Base-by-base conservation (phyloP, 2,888 invertebrate species). In the Andricus curvator region DNA sequence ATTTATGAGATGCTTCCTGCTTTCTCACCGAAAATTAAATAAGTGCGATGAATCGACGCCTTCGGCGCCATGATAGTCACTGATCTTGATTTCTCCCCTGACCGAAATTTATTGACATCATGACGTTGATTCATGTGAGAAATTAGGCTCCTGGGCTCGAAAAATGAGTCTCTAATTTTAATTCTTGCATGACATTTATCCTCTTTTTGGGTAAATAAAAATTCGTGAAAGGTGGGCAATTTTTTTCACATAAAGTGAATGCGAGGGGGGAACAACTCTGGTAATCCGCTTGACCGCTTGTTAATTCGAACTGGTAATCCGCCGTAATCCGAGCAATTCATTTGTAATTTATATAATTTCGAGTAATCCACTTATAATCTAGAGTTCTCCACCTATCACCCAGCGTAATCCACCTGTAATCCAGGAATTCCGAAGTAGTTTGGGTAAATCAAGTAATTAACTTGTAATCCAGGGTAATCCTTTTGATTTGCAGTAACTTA, bases 1-100 rank as follows among this genome's bases (percentile, higher is more conserved):
- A 79, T 81, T 82, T 82, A 78, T 77, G 78, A 77, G 78, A 76
- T 77, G 48, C 78, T 78, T 79, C 17, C 64, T 48, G 44, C 22
- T 44, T 68, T 68, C 44, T 68, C 15, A 3, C 44, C 44, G 4
- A 67, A 67, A 67, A 67, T 67, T 67, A 67, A 67, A 41, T 67
- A 37, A 37, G n/a, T 33, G 37, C 41, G 37, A 66, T 33, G 33
- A 66, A 29, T 66, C 20, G 33, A 66, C 66, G 66, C 66, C 41
- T 41, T 41, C 11, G 41, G 66, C 66, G 66, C 66, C 33, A 67
- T n/a, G 66, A 41, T 37, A 67, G 66, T 41, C 66, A 37, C 15
- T 67, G 15, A 22, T 68, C 25, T n/a, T 44, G 68, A 68, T 68
- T 68, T 44, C 44, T 68, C 25, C 48, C 44, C 22, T 68, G 25